phyloP scores from a whole-genome alignment of 2,797 vertebrate species.

The Poecile montanus region DNA sequence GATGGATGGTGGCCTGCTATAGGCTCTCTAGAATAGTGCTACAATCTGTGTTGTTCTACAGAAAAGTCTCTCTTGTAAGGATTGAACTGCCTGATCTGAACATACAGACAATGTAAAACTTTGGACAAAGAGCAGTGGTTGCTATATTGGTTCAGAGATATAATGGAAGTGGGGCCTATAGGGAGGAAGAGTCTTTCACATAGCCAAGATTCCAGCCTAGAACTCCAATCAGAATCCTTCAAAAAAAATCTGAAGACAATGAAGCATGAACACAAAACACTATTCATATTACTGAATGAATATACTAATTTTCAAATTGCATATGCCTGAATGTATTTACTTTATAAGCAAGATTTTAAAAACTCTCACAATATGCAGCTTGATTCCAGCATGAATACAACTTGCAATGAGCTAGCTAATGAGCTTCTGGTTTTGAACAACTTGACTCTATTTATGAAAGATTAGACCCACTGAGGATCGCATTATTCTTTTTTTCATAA shows the following conservation, averaged over 20 bases:
- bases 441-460: constrained; percentile 66
- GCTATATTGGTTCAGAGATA: not conserved
- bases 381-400: not conserved
- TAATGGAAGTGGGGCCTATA: not conserved
- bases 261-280: not conserved
- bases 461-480: constrained; percentile 39
- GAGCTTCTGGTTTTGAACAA: constrained; percentile 69
- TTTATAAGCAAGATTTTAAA: not conserved
- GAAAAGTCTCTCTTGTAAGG: not conserved
- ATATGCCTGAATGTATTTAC: not conserved
- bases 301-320: not conserved
- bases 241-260: not conserved
- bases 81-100: not conserved
- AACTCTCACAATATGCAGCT: not conserved
- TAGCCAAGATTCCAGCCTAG: not conserved
- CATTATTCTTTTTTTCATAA: constrained; percentile 25
- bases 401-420: constrained; percentile 7
- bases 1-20: not conserved
- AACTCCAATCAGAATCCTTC: not conserved
- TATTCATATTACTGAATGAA: not conserved
- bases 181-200: not conserved
- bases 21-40: not conserved
- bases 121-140: not conserved
- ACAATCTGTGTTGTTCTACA: not conserved
- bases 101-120: not conserved